Evolutionary conservation across 2,888 invertebrate genomes (phyloP).

Genomic region (Ophion ventricosus): DNA sequence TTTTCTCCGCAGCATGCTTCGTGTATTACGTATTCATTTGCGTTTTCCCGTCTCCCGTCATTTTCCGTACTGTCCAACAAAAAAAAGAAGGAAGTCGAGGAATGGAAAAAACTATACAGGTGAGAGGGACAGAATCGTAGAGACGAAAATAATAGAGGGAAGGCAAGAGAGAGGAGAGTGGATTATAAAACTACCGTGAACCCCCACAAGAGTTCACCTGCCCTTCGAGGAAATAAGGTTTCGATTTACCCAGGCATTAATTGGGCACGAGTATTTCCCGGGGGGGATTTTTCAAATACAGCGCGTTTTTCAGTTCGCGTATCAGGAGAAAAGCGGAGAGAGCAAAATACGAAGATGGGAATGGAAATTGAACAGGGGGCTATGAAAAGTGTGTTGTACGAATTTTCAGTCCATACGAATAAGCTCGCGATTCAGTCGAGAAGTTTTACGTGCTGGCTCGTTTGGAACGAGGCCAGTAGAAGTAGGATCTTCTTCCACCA

Average conservation of each 20-base stretch:
- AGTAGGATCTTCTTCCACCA: slow-evolving; percentile 24
- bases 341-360: background rate
- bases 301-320: slow-evolving; percentile 33
- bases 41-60: slow-evolving; percentile 70
- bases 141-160: slow-evolving; percentile 50
- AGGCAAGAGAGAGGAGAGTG: slow-evolving; percentile 34
- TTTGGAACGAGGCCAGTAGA: slow-evolving; percentile 56
- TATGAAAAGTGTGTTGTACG: slow-evolving; percentile 21
- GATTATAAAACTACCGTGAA: slow-evolving; percentile 49
- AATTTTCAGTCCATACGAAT: slow-evolving; percentile 40
- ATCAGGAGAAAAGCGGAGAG: slow-evolving; percentile 12
- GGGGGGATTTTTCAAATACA: slow-evolving; percentile 72
- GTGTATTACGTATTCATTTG: slow-evolving; percentile 80
- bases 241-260: slow-evolving; percentile 80
- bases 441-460: slow-evolving; percentile 56
- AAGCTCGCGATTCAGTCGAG: slow-evolving; percentile 56
- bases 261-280: slow-evolving; percentile 80
- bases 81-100: background rate
- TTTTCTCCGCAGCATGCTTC: slow-evolving; percentile 45
- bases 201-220: slow-evolving; percentile 60
- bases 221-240: slow-evolving; percentile 79
- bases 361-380: background rate
- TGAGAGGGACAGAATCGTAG: slow-evolving; percentile 33
- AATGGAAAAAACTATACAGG: background rate
- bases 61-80: slow-evolving; percentile 2